Conservation (phyloP, 2,113 vertebrate species). For the Microcebus jonahi region DNA sequence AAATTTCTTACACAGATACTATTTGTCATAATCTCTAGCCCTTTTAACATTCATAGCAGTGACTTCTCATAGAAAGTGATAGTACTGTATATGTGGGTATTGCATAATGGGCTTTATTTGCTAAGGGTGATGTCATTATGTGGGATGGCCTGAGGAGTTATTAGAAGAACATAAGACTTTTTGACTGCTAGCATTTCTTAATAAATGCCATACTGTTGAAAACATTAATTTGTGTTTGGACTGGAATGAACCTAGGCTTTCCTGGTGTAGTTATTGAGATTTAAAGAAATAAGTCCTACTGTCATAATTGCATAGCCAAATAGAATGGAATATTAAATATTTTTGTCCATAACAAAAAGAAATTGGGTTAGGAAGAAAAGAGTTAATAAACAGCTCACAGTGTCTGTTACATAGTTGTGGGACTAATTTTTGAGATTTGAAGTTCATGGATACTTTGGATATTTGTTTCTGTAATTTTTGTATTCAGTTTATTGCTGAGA, state of each 20-base stretch:
- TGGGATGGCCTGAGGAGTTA: slow-evolving; percentile 84
- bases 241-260: slow-evolving; percentile 68
- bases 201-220: slow-evolving; percentile 80
- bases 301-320: slow-evolving; percentile 53
- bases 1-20: slow-evolving; percentile 61
- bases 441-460: slow-evolving; percentile 40
- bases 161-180: slow-evolving; percentile 85
- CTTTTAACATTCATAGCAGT: slow-evolving; percentile 72
- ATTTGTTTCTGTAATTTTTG: slow-evolving; percentile 54
- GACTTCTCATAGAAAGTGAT: slow-evolving; percentile 77
- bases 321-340: slow-evolving; percentile 70
- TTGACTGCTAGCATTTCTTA: slow-evolving; percentile 80
- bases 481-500: slow-evolving; percentile 47
- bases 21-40: slow-evolving; percentile 68
- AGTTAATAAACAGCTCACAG: background rate
- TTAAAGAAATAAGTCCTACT: slow-evolving; percentile 60
- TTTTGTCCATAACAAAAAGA: slow-evolving; percentile 70
- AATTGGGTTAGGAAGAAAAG: slow-evolving; percentile 41
- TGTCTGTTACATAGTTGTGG: slow-evolving; percentile 10
- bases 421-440: slow-evolving; percentile 49
- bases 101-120: slow-evolving; percentile 82
- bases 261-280: slow-evolving; percentile 68
- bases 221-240: slow-evolving; percentile 77
- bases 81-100: slow-evolving; percentile 31
- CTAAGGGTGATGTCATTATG: slow-evolving; percentile 83